Conservation (phyloP, 1,140 invertebrate genomes). For the Pentalonia nigronervosa region DNA sequence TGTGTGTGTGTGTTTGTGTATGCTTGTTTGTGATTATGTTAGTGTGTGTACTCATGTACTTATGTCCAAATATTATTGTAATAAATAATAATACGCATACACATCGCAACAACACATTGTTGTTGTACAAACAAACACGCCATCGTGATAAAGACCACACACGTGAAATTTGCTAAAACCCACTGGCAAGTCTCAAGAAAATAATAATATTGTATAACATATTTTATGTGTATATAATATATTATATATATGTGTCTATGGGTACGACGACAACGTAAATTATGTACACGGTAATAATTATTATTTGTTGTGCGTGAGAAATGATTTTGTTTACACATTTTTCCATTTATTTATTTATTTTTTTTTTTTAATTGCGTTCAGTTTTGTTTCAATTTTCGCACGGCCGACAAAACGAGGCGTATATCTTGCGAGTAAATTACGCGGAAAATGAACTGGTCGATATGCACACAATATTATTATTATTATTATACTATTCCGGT, state of each 20-base stretch:
- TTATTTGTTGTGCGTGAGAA: conserved; percentile 36
- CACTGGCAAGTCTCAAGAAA: background rate
- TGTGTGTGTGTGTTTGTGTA: too few relatives aligned
- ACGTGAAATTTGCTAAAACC: conserved; percentile 29
- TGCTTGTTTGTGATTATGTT: too few relatives aligned
- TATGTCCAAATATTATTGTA: conserved; percentile 10
- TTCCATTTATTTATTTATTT: background rate
- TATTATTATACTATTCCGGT: background rate
- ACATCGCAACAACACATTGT: background rate
- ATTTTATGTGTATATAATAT: background rate
- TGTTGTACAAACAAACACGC: background rate
- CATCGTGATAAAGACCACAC: conserved; percentile 16
- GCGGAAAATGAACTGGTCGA: conserved; percentile 16
- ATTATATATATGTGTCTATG: background rate
- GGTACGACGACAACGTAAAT: background rate
- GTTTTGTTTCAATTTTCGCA: background rate
- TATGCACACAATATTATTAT: conserved; percentile 7
- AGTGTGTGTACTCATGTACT: background rate
- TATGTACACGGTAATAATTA: background rate
- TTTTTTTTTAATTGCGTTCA: background rate
- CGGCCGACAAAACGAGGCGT: background rate
- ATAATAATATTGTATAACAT: conserved; percentile 10
- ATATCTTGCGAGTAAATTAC: background rate
- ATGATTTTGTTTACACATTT: conserved; percentile 43
- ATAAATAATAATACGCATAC: background rate